A percentile compares a stretch with the other conserved stretches of the same genome.
Conservation (phyloP, 2,888 invertebrate species). For the Gari tellinella region DNA sequence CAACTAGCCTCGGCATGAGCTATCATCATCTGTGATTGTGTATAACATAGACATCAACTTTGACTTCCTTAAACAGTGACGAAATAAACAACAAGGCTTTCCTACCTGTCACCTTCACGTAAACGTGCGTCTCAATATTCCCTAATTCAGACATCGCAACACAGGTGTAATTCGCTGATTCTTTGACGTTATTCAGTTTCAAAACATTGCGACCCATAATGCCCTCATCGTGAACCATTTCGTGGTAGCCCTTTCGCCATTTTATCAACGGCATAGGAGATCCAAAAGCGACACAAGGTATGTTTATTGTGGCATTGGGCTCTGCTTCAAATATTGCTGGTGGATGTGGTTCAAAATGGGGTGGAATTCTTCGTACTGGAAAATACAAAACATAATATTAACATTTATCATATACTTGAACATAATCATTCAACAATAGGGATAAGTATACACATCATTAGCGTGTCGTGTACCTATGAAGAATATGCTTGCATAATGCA, state of each 20-base stretch:
- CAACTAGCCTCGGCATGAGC: no score
- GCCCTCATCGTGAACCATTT: slow-evolving; percentile 91
- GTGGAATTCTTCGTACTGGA: slow-evolving; percentile 95
- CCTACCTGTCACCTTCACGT: slow-evolving; percentile 97
- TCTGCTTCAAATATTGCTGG: slow-evolving; percentile 90
- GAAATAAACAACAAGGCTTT: slow-evolving; percentile 1
- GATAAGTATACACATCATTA: no score
- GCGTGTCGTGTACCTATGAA: no score
- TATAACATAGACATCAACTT: no score
- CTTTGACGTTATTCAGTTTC: slow-evolving; percentile 92
- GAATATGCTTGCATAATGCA: no score
- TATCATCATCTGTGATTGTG: no score
- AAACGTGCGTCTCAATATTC: slow-evolving; percentile 93
- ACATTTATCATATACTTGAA: no score
- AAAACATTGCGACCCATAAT: slow-evolving; percentile 91
- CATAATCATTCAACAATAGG: no score
- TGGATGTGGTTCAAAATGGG: slow-evolving; percentile 93
- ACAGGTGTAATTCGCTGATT: slow-evolving; percentile 98
- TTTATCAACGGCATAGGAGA: slow-evolving; percentile 99
- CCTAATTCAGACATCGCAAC: slow-evolving; percentile 96
- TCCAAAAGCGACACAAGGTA: slow-evolving; percentile 98
- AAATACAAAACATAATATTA: background rate
- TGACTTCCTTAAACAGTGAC: no score
- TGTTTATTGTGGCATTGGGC: slow-evolving; percentile 94
- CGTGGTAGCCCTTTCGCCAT: slow-evolving; percentile 86